Evolutionary conservation across 2,888 invertebrate species (phyloP).

Genomic region (Drosophila meridionalis): DNA sequence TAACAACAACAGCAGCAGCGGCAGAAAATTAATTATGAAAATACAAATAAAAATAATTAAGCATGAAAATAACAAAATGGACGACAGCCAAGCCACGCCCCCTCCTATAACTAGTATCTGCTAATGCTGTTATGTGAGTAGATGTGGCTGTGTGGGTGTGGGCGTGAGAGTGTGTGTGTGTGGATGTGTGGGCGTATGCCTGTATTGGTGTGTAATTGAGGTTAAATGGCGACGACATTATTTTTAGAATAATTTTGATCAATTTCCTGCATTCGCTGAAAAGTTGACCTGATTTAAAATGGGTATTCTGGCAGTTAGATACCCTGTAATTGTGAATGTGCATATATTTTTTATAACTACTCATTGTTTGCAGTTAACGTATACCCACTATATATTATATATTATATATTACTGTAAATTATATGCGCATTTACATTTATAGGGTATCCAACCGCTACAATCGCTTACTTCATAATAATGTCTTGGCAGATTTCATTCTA

Average conservation of each 20-base stretch:
- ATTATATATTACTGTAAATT: no score
- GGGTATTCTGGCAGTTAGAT: not conserved
- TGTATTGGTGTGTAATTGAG: slow-evolving; percentile 43
- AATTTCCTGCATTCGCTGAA: slow-evolving; percentile 26
- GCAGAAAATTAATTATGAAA: slow-evolving; percentile 71
- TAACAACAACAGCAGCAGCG: slow-evolving; percentile 28
- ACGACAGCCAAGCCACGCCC: slow-evolving; percentile 1
- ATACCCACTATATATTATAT: no score
- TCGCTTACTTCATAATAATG: no score
- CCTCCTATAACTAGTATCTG: not conserved
- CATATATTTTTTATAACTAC: no score
- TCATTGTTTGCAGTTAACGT: no score
- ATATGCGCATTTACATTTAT: no score
- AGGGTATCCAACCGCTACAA: no score
- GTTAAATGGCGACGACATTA: slow-evolving; percentile 50
- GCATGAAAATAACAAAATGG: slow-evolving; percentile 58
- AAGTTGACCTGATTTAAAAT: slow-evolving; percentile 21
- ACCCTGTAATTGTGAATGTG: not conserved
- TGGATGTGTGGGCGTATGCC: not conserved
- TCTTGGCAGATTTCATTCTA: no score
- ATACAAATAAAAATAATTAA: slow-evolving; percentile 69
- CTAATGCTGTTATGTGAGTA: slow-evolving; percentile 4
- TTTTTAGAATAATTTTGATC: slow-evolving; percentile 36
- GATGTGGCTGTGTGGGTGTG: not conserved
- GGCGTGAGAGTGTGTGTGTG: not conserved